Evolutionary conservation across 2,888 invertebrate species (phyloP).

Genomic region (Scelioninae gen. 1): DNA sequence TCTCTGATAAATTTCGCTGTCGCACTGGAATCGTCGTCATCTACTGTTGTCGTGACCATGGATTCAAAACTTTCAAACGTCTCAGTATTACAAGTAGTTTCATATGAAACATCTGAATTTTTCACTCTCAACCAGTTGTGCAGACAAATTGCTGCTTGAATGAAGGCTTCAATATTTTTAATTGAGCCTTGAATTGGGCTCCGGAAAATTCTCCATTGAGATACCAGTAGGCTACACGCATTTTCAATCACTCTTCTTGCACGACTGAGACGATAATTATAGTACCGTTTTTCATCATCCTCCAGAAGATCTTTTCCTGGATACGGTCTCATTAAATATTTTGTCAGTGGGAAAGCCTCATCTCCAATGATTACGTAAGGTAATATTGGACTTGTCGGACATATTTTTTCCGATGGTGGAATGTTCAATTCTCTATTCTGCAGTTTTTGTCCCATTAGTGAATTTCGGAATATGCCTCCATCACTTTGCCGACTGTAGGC

Average conservation of each 20-base stretch:
- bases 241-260: conserved; percentile 15
- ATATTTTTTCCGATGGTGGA: not conserved
- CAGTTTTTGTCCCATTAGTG: not conserved
- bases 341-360: conserved; percentile 16
- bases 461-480: conserved; percentile 14
- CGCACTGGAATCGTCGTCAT: not conserved
- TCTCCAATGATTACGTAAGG: conserved; percentile 5
- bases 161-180: conserved; percentile 1
- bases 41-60: too few species aligned
- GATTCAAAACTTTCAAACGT: too few species aligned
- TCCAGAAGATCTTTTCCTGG: conserved; percentile 6
- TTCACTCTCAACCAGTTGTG: conserved; percentile 1
- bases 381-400: not conserved
- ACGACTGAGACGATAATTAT: conserved; percentile 8
- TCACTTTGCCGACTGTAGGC: conserved; percentile 18
- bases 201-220: conserved; percentile 13
- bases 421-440: conserved; percentile 3
- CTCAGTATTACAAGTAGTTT: too few species aligned
- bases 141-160: conserved; percentile 6
- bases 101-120: not conserved
- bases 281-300: not conserved
- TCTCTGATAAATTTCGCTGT: conserved; percentile 1
- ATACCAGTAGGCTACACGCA: not conserved
- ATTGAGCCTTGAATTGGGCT: not conserved
- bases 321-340: conserved; percentile 15